Evolutionary conservation across 2,797 vertebrate species (phyloP).

Genomic region (Clarias platycephalus): DNA sequence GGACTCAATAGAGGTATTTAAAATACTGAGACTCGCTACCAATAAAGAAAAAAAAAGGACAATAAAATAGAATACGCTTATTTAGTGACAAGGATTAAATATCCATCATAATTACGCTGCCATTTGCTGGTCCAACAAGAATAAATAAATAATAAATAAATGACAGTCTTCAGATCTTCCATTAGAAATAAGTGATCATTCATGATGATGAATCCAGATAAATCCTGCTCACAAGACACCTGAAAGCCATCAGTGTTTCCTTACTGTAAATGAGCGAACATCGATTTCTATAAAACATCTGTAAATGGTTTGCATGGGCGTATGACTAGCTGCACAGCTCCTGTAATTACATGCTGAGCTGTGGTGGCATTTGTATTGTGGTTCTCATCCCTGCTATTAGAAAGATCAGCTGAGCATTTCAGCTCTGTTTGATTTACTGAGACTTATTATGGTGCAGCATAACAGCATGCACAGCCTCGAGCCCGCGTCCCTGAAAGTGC

Average conservation of each 20-base stretch:
- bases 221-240: neutral
- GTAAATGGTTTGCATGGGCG: constrained; percentile 48
- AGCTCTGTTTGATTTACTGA: constrained; percentile 34
- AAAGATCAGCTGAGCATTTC: constrained; percentile 46
- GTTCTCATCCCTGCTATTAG: constrained; percentile 40
- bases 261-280: constrained; percentile 43
- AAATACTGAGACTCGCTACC: neutral
- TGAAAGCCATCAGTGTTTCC: neutral
- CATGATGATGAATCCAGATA: neutral
- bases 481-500: constrained; percentile 17
- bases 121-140: neutral
- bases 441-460: neutral
- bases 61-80: neutral
- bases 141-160: neutral
- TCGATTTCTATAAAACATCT: constrained; percentile 61
- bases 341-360: constrained; percentile 53
- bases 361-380: constrained; percentile 57
- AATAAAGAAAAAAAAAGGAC: neutral
- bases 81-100: neutral
- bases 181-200: neutral
- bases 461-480: constrained; percentile 5
- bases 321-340: constrained; percentile 36
- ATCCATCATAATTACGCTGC: neutral
- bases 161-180: neutral
- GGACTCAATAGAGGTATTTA: no score